Base-by-base conservation (phyloP, 2,113 vertebrate genomes). In the Crotophaga sulcirostris region DNA sequence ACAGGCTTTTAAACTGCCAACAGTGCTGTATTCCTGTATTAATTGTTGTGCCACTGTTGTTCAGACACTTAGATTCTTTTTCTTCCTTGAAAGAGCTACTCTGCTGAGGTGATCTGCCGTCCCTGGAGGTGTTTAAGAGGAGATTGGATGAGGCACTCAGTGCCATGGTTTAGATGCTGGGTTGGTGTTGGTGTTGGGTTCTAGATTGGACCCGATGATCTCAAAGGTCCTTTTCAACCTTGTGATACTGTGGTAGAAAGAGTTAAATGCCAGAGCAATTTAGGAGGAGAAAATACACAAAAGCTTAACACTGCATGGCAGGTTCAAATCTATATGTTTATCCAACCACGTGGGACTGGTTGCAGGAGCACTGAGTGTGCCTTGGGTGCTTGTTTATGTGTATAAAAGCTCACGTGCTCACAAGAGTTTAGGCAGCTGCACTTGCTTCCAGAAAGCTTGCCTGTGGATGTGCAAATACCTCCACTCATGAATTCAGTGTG, bases 1-100 rank as follows among this genome's bases (percentile, higher is more conserved):
- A 70, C 60, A 66, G 42, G 85, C 64, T 92, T 95, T 93, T 93
- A 64, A 94, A 94, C 85, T 72, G 76, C 31, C 83, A 51, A 67
- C 90, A 60, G 70, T n/a, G 21, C 83, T 60, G 52, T 69, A 54
- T 73, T 85, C 29, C 59, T 88, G 3, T 42, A 76, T 84, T 87
- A 96, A 38, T 92, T 93, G 59, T 83, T 76, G 63, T 77, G 72
- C 31, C n/a, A 33, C 68, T 83, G 42, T 64, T 83, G 67, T 52
- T 90, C 68, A 75, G 88, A 55, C 1, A 3, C 76, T 91, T 63
- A 67, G 55, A 67, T 64, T 51, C 16, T 40, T 95, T 70, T 70
- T 74, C 40, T 80, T 69, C 34, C 87, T 62, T 86, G 63, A 60
- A 70, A 77, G 31, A 87, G 24, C 24, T 73, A 1, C 55, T 92